Evolutionary conservation across 2,888 invertebrate genomes (phyloP).

Genomic region (Aspidapion aeneum): DNA sequence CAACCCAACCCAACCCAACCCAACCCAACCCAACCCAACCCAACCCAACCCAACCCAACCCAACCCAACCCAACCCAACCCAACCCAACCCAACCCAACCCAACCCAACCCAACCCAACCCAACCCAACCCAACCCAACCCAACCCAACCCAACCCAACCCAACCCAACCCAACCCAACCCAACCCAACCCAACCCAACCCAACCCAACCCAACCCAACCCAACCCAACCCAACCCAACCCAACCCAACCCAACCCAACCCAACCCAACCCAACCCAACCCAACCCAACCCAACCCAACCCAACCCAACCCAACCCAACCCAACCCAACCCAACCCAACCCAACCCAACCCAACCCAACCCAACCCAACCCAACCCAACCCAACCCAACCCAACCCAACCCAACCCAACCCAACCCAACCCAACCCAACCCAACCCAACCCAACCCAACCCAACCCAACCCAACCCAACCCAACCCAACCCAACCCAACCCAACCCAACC

Average conservation of each 20-base stretch:
- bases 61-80: slow-evolving; percentile 12
- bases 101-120: slow-evolving; percentile 14
- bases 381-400: slow-evolving; percentile 1
- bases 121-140: slow-evolving; percentile 10
- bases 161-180: not conserved
- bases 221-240: not conserved
- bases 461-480: slow-evolving; percentile 39
- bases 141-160: not conserved
- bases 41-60: slow-evolving; percentile 10
- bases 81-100: slow-evolving; percentile 14
- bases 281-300: slow-evolving; percentile 32
- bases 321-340: slow-evolving; percentile 10
- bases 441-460: slow-evolving; percentile 35
- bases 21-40: slow-evolving; percentile 10
- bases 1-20: slow-evolving; percentile 8
- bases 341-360: slow-evolving; percentile 7
- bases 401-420: slow-evolving; percentile 1
- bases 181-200: not conserved
- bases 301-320: slow-evolving; percentile 23
- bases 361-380: not conserved
- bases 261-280: not conserved
- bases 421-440: not conserved
- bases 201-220: not conserved
- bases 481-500: slow-evolving; percentile 10
- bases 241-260: not conserved